Base-by-base conservation (phyloP, 2,888 invertebrate species). In the Dione vanillae region DNA sequence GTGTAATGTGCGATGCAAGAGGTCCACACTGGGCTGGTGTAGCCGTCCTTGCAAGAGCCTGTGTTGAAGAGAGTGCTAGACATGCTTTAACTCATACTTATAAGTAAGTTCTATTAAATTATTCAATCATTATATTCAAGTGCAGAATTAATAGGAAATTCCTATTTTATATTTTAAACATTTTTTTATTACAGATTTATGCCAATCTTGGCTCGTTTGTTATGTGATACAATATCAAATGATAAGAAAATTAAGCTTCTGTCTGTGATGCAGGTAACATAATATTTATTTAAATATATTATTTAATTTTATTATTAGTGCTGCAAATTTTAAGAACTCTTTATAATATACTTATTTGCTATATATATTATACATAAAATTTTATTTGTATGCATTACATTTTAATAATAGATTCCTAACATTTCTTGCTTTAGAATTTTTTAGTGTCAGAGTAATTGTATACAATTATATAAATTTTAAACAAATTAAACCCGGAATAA, bases 11-110 rank as follows among this genome's bases (percentile, higher is more conserved):
- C 41, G 93, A 92, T 71, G 85, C 94, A 0, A 88, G 94, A 54
- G 95, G 95, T 0, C 93, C 94, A 0, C 93, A 96, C 47, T 96
- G 96, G 96, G 94, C 94, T 16, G 95, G 95, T 6, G 88, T 96
- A 0, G 94, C 95, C n/a, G 95, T 96, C 51, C 85, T 96, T 40
- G 90, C 94, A 20, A 94, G 94, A 68, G 95, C 95, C 5, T 94
- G 95, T 74, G 94, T 94, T 72, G 96, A 96, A 80, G 88, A 94
- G 0, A 92, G 93, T 61, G 95, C 96, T 0, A 90, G 95, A 75
- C 91, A 94, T 79, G 95, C 95, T 0, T 88, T 96, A 0, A 95
- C 95, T 41, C 95, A 96, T 78, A 96, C 95, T 0, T 96, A 96
- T 80, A 95, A 92, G 93, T 93, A 70, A 83, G 85, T 72, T 3